phyloP scores from a whole-genome alignment of 2,113 vertebrate genomes.

The Carlito syrichta region DNA sequence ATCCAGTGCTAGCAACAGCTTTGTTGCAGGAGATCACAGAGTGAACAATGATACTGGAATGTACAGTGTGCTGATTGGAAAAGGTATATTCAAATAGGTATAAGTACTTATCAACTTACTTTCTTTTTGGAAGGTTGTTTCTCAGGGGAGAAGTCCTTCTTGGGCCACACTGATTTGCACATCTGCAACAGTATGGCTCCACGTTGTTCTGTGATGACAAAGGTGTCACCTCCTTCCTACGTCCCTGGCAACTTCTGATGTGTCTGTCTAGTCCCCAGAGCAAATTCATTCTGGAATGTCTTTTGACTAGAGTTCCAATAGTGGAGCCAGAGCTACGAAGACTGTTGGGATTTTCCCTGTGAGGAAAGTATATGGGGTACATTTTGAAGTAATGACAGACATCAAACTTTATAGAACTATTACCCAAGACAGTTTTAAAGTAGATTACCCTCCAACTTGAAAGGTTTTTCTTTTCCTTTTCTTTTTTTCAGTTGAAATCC shows the following conservation, averaged over 20 bases:
- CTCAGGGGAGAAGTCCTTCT: not conserved
- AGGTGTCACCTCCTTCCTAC: not conserved
- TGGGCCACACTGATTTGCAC: not conserved
- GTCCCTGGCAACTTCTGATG: slow-evolving; percentile 40
- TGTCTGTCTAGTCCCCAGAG: slow-evolving; percentile 56
- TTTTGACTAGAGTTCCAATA: slow-evolving; percentile 59
- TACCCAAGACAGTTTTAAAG: slow-evolving; percentile 35
- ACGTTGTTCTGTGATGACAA: not conserved
- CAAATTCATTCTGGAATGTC: not conserved
- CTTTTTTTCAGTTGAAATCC: too few species aligned
- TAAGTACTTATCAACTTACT: not conserved
- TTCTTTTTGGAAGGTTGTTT: not conserved
- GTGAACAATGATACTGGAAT: not conserved
- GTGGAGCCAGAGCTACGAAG: not conserved
- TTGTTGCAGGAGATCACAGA: not conserved
- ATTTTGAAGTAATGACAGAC: not conserved
- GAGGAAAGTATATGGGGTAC: not conserved
- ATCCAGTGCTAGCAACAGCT: too few species aligned
- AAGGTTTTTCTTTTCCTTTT: too few species aligned
- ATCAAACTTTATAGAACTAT: not conserved
- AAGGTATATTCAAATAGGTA: not conserved
- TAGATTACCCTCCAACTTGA: not conserved
- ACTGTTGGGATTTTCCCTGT: fast-evolving
- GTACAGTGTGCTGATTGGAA: not conserved
- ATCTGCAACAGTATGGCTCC: not conserved